Evolutionary conservation across 2,113 vertebrate genomes (phyloP).

Genomic region (Ceratotherium simum): DNA sequence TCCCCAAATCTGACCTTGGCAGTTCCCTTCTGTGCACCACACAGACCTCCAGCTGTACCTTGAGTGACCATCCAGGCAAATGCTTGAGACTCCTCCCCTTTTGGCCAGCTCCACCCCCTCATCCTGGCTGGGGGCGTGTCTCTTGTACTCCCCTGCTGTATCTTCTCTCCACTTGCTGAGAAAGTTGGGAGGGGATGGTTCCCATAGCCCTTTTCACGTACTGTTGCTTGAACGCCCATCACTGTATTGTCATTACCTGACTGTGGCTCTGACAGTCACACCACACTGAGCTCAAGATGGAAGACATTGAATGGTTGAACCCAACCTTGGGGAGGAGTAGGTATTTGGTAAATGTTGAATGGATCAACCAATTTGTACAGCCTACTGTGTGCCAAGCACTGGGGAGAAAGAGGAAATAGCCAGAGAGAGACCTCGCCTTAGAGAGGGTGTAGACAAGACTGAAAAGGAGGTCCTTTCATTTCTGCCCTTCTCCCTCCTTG

Average conservation of each 20-base stretch:
- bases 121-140: background rate
- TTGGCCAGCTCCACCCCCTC: background rate
- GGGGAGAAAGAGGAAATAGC: background rate
- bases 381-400: no score
- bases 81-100: background rate
- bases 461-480: background rate
- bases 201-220: accelerated
- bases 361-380: background rate
- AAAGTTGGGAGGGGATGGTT: background rate
- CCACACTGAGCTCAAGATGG: background rate
- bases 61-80: background rate
- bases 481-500: background rate
- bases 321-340: background rate
- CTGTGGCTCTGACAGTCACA: background rate
- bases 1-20: background rate
- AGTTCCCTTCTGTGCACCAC: background rate
- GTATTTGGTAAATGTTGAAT: background rate
- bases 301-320: background rate
- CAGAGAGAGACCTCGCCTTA: background rate
- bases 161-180: background rate
- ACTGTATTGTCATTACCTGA: accelerated
- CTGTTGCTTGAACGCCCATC: background rate
- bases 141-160: background rate
- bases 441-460: background rate
- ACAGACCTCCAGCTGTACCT: background rate